Percentiles rank a stretch among this genome's conserved stretches.
Evolutionary conservation across 2,888 invertebrate species (phyloP).

Genomic region (Autographa pulchrina): DNA sequence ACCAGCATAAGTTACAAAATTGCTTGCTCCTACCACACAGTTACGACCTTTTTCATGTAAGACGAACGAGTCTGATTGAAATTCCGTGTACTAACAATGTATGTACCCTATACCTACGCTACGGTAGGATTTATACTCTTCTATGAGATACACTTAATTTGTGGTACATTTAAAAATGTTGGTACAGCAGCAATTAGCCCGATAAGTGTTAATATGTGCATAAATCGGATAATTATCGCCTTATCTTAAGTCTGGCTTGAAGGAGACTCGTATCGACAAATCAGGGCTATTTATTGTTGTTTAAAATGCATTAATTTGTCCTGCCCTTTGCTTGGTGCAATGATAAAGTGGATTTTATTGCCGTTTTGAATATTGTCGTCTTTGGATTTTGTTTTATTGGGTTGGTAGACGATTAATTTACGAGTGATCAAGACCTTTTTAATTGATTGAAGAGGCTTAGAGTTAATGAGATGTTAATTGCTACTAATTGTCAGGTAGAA

Average conservation of each 20-base stretch:
- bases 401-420: not conserved
- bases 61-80: slow-evolving; percentile 80
- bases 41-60: slow-evolving; percentile 49
- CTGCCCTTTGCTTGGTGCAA: slow-evolving; percentile 39
- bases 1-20: slow-evolving; percentile 39
- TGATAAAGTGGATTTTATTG: slow-evolving; percentile 43
- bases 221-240: slow-evolving; percentile 72
- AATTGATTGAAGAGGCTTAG: not conserved
- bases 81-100: slow-evolving; percentile 88
- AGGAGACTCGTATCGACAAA: slow-evolving; percentile 45
- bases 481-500: not conserved
- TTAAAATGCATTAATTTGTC: slow-evolving; percentile 51
- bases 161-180: slow-evolving; percentile 79
- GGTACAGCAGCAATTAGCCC: slow-evolving; percentile 81
- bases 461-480: no score
- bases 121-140: slow-evolving; percentile 82
- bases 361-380: slow-evolving; percentile 13
- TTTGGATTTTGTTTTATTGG: not conserved
- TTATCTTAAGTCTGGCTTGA: slow-evolving; percentile 57
- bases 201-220: slow-evolving; percentile 81
- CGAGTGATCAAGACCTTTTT: not conserved
- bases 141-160: slow-evolving; percentile 80
- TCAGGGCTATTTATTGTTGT: slow-evolving; percentile 54
- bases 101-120: slow-evolving; percentile 82
- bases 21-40: slow-evolving; percentile 9